phyloP scores from a whole-genome alignment of 53 echinoderm and acorn worm genomes.

The Paracentrotus lividus region DNA sequence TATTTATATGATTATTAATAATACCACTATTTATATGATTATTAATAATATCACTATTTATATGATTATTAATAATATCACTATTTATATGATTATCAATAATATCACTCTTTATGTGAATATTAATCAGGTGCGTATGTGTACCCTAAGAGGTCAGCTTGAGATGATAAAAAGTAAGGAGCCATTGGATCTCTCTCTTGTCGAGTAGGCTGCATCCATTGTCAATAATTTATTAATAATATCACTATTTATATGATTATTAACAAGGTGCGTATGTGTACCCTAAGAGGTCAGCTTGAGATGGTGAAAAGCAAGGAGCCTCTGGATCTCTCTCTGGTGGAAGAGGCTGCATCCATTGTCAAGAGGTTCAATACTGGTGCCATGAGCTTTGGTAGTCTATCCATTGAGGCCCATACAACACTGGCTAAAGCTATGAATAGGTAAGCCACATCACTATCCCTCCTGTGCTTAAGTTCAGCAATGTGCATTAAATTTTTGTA shows the following conservation, averaged over 20 bases:
- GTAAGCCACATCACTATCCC: constrained; percentile 48
- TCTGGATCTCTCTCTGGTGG: constrained; percentile 87
- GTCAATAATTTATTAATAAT: too few relatives aligned
- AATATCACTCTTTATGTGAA: not conserved
- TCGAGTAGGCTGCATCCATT: constrained; percentile 91
- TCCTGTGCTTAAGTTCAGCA: too few relatives aligned
- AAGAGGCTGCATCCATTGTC: constrained; percentile 89
- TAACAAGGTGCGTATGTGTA: constrained; percentile 85
- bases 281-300: constrained; percentile 95
- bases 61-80: too few relatives aligned
- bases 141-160: constrained; percentile 91
- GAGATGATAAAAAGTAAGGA: constrained; percentile 65
- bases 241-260: too few relatives aligned
- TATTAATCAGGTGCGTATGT: constrained; percentile 71
- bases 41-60: too few relatives aligned
- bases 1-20: too few relatives aligned
- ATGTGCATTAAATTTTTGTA: too few relatives aligned
- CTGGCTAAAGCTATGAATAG: constrained; percentile 97
- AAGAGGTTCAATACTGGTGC: constrained; percentile 97
- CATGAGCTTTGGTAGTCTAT: constrained; percentile 99
- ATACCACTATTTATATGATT: too few relatives aligned
- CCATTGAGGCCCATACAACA: constrained; percentile 93
- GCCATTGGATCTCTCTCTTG: constrained; percentile 86
- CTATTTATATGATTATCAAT: too few relatives aligned
- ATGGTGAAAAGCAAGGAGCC: constrained; percentile 77